Evolutionary conservation across 2,888 invertebrate genomes (phyloP), one percentile per base, ranked within the genome.

Genomic region (Volucella bombylans): DNA sequence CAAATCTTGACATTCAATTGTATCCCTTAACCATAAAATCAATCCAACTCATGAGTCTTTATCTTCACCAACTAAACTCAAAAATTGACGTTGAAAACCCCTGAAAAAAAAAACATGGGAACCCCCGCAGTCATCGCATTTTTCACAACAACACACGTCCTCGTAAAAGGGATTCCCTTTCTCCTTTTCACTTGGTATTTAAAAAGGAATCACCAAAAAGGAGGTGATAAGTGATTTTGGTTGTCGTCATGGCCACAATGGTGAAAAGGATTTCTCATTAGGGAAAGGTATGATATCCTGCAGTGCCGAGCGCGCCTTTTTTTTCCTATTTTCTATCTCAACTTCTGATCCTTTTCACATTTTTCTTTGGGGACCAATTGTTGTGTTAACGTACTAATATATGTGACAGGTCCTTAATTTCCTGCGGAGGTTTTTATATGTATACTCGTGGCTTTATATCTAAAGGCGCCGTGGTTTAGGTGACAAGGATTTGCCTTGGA

Each of bases 321-420:
- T 39, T 64, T 45, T 55, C 18, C 31, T n/a, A 31, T 11, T 8
- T 57, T 67, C 61, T 43, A 43, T 45, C 54, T 61, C 31, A 49
- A 55, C 67, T 72, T 62, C 52, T 61, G 77, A 73, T 85, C 81
- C 68, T 59, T 67, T 41, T 73, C 57, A 55, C 9, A 12, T 49
- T 50, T 54, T 55, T 14, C 23, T 55, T 18, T 38, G 12, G 55
- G 11, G 57, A 54, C 52, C 54, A 52, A 83, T 83, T 80, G 74
- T 74, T 57, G 85, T 77, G 85, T 81, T 85, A 81, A 85, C 76
- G 81, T 81, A 80, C 80, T 83, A 80, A 83, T 83, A 80, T 83
- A 85, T 85, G 81, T 81, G 85, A 81, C 85, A 72, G 76, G 76
- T 72, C 81, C 68, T 71, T 80, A 59, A 31, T 54, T 39, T 54